Conservation (phyloP, 1,140 invertebrate genomes). For the fruit fly (Drosophila melanogaster) region Release_6_plus_ISO1_MT NC_004354.4:7649501-7650000, state of each 20-base stretch:
- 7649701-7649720: conserved; percentile 46
- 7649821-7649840: conserved; percentile 1
- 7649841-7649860: conserved; percentile 53
- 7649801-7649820: conserved; percentile 58
- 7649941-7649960: conserved; percentile 18
- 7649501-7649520: conserved; percentile 52
- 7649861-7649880: conserved; percentile 39
- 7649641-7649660: background rate
- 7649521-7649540: conserved; percentile 47
- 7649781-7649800: conserved; percentile 9
- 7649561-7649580: conserved; percentile 83
- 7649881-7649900: conserved; percentile 17
- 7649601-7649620: conserved; percentile 26
- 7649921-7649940: conserved; percentile 10
- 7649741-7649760: conserved; percentile 41
- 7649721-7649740: conserved; percentile 54
- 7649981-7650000: conserved; percentile 41
- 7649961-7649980: conserved; percentile 2
- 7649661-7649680: conserved; percentile 14
- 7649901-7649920: conserved; percentile 31
- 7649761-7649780: conserved; percentile 20
- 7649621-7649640: conserved; percentile 30
- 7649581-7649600: conserved; percentile 75
- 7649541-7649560: conserved; percentile 64
- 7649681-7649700: conserved; percentile 25